phyloP scores from a whole-genome alignment of 1,140 invertebrate species.

The Laupala kohalensis region DNA sequence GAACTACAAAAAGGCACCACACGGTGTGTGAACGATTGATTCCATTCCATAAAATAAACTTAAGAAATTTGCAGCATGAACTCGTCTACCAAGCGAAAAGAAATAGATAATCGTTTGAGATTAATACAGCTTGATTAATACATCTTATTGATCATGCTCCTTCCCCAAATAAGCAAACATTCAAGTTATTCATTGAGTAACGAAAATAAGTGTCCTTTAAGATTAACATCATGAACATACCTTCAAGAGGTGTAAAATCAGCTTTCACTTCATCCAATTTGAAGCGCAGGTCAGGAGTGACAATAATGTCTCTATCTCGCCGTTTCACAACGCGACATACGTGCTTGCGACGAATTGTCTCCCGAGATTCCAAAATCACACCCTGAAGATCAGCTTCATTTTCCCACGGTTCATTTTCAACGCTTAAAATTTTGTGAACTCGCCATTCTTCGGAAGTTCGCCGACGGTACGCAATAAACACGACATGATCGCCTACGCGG shows the following conservation, averaged over 20 bases:
- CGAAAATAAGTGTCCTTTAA: too few relatives aligned
- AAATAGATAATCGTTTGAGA: too few relatives aligned
- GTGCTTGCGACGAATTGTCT: conserved; percentile 32
- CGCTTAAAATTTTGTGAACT: conserved; percentile 14
- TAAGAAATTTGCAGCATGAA: too few relatives aligned
- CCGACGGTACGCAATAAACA: conserved; percentile 5
- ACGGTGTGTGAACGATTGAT: too few relatives aligned
- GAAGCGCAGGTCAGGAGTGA: conserved; percentile 35
- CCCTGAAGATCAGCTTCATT: conserved; percentile 23
- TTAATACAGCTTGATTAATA: too few relatives aligned
- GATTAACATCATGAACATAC: too few relatives aligned
- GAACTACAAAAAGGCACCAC: too few relatives aligned
- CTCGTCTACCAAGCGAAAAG: too few relatives aligned
- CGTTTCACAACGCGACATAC: conserved; percentile 37
- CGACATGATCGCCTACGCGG: conserved; percentile 4
- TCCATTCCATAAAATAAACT: too few relatives aligned
- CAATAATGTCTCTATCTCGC: conserved; percentile 32
- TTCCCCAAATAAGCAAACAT: too few relatives aligned
- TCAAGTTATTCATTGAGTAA: too few relatives aligned
- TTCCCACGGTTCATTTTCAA: conserved; percentile 17
- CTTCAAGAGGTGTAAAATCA: conserved; percentile 30
- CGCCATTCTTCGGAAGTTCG: conserved; percentile 7
- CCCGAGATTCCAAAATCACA: conserved; percentile 22
- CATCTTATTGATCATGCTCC: too few relatives aligned
- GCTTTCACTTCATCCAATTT: conserved; percentile 37